phyloP scores from a whole-genome alignment of 1,140 invertebrate species.

The Drosophila punjabiensis region DNA sequence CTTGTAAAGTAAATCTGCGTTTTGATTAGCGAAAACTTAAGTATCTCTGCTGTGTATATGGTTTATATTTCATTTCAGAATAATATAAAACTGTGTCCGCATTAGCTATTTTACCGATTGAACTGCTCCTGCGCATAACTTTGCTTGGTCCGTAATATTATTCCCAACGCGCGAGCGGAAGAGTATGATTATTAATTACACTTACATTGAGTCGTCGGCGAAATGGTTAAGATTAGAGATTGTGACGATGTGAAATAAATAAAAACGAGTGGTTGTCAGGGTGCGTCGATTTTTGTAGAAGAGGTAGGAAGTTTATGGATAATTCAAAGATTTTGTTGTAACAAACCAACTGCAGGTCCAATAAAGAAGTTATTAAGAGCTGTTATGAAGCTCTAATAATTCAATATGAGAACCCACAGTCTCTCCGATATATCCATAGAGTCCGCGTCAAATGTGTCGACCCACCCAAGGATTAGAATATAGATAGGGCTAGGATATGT shows the following conservation, averaged over 20 bases:
- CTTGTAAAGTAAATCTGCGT: conserved; percentile 63
- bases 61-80: conserved; percentile 28
- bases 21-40: conserved; percentile 62
- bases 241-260: conserved; percentile 65
- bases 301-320: conserved; percentile 5
- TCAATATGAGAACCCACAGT: neutral
- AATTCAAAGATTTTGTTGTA: neutral
- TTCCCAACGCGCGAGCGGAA: conserved; percentile 71
- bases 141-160: conserved; percentile 66
- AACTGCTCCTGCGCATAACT: conserved; percentile 59
- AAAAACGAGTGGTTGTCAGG: conserved; percentile 29
- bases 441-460: conserved; percentile 9
- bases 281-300: neutral
- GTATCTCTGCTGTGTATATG: conserved; percentile 46
- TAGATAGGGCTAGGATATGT: conserved; percentile 61
- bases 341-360: neutral
- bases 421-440: neutral
- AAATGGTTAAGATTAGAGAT: conserved; percentile 27
- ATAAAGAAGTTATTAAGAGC: neutral
- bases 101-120: conserved; percentile 58
- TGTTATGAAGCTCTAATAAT: too few species aligned
- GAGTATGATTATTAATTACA: conserved; percentile 54
- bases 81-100: conserved; percentile 34
- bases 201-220: conserved; percentile 35
- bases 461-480: conserved; percentile 1